Conservation (phyloP, 1,140 invertebrate species). For the Cydia strobilella region DNA sequence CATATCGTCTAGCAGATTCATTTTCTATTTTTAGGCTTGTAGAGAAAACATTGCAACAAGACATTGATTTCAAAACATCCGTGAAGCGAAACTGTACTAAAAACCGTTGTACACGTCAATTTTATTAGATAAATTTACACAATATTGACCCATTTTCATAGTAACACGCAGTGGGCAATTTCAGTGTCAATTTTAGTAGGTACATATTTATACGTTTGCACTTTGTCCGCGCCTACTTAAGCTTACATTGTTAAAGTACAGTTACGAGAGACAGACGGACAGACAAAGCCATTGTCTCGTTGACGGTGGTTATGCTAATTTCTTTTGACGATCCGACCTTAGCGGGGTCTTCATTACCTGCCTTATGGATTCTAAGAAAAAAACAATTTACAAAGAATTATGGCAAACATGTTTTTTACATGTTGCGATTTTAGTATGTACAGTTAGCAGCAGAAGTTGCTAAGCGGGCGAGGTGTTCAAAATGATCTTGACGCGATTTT, state of each 20-base stretch:
- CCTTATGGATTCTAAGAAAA: constrained; percentile 43
- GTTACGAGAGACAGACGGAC: constrained; percentile 63
- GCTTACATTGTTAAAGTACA: constrained; percentile 54
- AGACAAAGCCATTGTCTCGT: constrained; percentile 76
- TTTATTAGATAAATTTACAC: too few species aligned
- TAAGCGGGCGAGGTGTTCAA: too few species aligned
- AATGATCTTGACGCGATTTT: too few species aligned
- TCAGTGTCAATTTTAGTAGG: constrained; percentile 33
- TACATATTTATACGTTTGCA: constrained; percentile 38
- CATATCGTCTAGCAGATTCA: too few species aligned
- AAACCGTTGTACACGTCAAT: too few species aligned
- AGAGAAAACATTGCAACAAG: too few species aligned
- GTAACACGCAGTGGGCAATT: not conserved
- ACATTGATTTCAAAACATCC: too few species aligned
- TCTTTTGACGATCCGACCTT: constrained; percentile 68
- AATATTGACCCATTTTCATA: too few species aligned
- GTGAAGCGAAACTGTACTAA: too few species aligned
- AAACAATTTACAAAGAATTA: constrained; percentile 13
- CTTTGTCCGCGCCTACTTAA: constrained; percentile 51
- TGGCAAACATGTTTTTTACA: constrained; percentile 8
- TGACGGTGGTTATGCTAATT: constrained; percentile 75
- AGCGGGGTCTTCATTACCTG: constrained; percentile 60
- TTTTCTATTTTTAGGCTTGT: too few species aligned
- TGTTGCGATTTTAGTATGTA: not conserved
- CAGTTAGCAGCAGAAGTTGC: too few species aligned